These are phyloP conservation scores for Anhinga anhinga DNA, from an alignment of 2,113 vertebrate genomes.

Conservation along the genomic window DNA sequence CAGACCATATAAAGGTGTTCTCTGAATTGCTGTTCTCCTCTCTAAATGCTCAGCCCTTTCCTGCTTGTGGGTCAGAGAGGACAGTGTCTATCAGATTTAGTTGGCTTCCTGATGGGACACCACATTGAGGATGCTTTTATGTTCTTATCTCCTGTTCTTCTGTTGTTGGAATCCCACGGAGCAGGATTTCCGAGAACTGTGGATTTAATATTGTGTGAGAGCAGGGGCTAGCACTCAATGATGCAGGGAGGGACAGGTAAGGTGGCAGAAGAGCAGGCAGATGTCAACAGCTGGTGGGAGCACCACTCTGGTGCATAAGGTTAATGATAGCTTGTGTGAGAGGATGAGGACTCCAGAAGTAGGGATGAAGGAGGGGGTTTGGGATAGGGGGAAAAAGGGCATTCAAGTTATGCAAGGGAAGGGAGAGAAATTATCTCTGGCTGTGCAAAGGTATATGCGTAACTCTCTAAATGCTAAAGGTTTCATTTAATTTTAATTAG, in stretches of 20 bases:
- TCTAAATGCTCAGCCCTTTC: neutral
- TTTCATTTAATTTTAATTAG: neutral
- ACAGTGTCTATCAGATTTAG: constrained; percentile 22
- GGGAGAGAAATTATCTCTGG: neutral
- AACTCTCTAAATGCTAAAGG: neutral
- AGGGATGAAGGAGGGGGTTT: neutral
- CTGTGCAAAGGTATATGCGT: neutral
- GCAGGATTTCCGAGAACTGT: neutral
- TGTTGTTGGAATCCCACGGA: constrained; percentile 22
- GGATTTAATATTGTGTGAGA: neutral
- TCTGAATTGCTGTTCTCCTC: neutral
- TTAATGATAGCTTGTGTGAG: neutral
- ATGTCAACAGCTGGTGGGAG: neutral
- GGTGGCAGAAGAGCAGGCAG: neutral
- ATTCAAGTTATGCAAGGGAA: neutral
- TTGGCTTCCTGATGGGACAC: constrained; percentile 33
- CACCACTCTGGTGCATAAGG: neutral
- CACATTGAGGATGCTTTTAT: constrained; percentile 37
- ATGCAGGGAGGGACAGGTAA: neutral
- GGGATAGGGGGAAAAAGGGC: neutral
- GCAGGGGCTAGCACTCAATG: neutral
- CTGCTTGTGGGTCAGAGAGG: neutral
- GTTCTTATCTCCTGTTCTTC: constrained; percentile 14
- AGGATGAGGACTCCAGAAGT: neutral
- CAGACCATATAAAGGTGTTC: neutral